Evolutionary conservation across 2,113 vertebrate genomes (phyloP).

Genomic region (Ceyx margarethae): DNA sequence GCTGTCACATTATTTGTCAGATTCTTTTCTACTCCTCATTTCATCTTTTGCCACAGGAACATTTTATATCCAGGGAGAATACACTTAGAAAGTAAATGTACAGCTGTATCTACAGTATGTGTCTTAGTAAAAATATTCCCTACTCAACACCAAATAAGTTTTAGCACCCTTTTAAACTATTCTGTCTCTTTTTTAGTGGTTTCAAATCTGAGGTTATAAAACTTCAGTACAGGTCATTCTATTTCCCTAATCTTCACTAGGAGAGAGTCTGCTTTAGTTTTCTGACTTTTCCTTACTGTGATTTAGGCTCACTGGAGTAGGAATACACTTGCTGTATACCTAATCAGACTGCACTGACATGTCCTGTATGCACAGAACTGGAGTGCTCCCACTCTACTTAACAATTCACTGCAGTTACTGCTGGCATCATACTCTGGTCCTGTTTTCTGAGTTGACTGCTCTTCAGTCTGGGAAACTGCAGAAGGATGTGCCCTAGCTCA

Average conservation of each 20-base stretch:
- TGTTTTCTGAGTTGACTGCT: background rate
- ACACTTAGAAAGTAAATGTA: background rate
- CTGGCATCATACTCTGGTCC: background rate
- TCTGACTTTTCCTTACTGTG: background rate
- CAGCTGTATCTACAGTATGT: background rate
- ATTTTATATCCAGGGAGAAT: background rate
- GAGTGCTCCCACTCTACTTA: background rate
- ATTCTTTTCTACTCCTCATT: background rate
- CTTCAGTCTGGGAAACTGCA: background rate
- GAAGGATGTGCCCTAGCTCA: background rate
- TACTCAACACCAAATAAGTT: background rate
- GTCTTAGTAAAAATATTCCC: background rate
- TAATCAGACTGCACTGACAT: background rate
- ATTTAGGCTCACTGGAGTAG: background rate
- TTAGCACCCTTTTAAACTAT: background rate
- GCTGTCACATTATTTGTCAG: background rate
- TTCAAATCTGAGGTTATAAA: background rate
- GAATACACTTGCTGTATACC: background rate
- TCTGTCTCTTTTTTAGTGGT: background rate
- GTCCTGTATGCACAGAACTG: background rate
- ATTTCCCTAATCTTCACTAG: background rate
- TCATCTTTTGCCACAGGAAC: background rate
- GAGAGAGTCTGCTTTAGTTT: background rate
- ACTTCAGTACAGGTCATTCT: background rate
- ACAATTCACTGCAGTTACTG: accelerated